These are phyloP conservation scores for Trissoscelio sp. DNA, from an alignment of 2,888 invertebrate species.

Conservation along the genomic window DNA sequence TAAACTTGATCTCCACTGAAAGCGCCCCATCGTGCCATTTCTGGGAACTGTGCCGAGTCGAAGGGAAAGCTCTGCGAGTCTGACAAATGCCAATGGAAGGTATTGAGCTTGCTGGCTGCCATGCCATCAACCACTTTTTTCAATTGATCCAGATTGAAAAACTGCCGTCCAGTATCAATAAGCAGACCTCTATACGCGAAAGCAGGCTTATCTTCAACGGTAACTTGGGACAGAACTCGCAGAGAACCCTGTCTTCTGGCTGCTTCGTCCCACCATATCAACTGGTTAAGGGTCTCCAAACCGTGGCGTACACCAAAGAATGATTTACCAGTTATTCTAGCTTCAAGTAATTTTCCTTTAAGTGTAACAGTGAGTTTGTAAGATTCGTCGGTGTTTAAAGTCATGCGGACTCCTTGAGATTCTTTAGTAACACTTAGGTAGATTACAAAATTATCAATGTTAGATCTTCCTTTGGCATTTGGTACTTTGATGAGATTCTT, in stretches of 20 bases:
- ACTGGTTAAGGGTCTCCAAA: slow-evolving; percentile 90
- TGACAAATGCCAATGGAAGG: slow-evolving; percentile 96
- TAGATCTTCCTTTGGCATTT: slow-evolving; percentile 77
- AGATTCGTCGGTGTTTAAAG: slow-evolving; percentile 89
- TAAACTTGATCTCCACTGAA: slow-evolving; percentile 92
- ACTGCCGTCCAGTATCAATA: slow-evolving; percentile 96
- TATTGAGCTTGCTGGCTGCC: slow-evolving; percentile 95
- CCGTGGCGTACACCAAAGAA: slow-evolving; percentile 92
- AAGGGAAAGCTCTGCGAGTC: slow-evolving; percentile 98
- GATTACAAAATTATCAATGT: slow-evolving; percentile 77
- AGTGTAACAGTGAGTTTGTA: slow-evolving; percentile 87
- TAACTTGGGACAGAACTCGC: slow-evolving; percentile 87
- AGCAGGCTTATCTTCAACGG: slow-evolving; percentile 90
- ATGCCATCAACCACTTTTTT: slow-evolving; percentile 93
- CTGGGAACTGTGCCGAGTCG: slow-evolving; percentile 89
- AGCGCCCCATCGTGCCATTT: slow-evolving; percentile 93
- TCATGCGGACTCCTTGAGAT: slow-evolving; percentile 85
- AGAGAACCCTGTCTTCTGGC: slow-evolving; percentile 85
- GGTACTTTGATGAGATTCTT: slow-evolving; percentile 77
- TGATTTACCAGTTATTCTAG: slow-evolving; percentile 87
- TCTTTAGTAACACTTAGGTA: slow-evolving; percentile 80
- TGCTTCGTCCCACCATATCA: slow-evolving; percentile 91
- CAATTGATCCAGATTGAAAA: slow-evolving; percentile 89
- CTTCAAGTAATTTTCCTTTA: slow-evolving; percentile 84
- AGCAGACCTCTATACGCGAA: slow-evolving; percentile 93